These are phyloP conservation scores for Scaptomyza montana DNA, from an alignment of 1,140 invertebrate genomes.

Conservation along the genomic window DNA sequence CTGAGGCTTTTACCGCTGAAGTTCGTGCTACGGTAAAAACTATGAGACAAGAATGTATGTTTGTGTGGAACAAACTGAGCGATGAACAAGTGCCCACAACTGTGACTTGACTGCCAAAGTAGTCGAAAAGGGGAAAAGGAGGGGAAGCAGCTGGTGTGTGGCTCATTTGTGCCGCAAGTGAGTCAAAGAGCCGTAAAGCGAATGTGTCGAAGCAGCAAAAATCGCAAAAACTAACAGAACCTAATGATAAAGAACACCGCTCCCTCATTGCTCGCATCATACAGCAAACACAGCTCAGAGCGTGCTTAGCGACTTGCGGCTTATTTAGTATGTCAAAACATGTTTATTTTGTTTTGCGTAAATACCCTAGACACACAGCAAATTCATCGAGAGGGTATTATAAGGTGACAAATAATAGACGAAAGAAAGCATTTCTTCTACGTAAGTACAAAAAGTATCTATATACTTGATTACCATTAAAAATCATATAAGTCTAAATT, in stretches of 20 bases:
- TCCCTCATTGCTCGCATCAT: neutral
- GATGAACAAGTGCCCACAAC: slow-evolving; percentile 41
- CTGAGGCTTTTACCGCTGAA: slow-evolving; percentile 81
- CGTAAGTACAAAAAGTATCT: no score
- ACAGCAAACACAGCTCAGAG: neutral
- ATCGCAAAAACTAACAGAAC: slow-evolving; percentile 78
- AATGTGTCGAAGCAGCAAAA: slow-evolving; percentile 71
- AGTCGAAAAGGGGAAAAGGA: neutral
- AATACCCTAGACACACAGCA: neutral
- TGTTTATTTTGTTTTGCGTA: slow-evolving; percentile 60
- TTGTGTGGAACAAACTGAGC: slow-evolving; percentile 11
- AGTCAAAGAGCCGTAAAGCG: slow-evolving; percentile 74
- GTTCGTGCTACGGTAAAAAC: slow-evolving; percentile 83
- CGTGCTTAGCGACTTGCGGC: slow-evolving; percentile 62
- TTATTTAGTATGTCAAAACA: slow-evolving; percentile 83
- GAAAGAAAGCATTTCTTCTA: neutral
- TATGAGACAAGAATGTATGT: slow-evolving; percentile 60
- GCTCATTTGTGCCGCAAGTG: slow-evolving; percentile 68
- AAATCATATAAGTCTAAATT: no score
- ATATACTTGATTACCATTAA: no score
- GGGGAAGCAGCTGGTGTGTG: slow-evolving; percentile 10
- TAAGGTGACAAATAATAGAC: neutral
- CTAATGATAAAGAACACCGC: slow-evolving; percentile 79
- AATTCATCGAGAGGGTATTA: neutral
- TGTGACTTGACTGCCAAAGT: slow-evolving; percentile 48